Base-by-base conservation (phyloP, 2,113 vertebrate species). In the Pica pica region DNA sequence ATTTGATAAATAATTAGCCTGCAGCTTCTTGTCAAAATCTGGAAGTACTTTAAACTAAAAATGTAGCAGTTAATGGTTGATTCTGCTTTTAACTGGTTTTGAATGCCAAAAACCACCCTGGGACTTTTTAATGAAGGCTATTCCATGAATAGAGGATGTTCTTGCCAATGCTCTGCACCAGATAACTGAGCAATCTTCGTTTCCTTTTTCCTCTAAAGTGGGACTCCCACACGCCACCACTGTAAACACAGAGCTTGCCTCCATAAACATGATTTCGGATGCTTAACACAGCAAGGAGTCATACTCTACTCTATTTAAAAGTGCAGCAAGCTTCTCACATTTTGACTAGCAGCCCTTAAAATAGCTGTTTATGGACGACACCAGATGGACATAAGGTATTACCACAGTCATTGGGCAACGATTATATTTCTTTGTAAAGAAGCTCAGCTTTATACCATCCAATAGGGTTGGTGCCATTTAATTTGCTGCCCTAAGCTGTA, bases 311-410 rank as follows among this genome's bases (percentile, higher is more conserved):
- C 60, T 42, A 93, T 65, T 70, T 63, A 44, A 87, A 89, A 89
- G 37, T 76, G 42, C 92, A 89, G 64, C 28, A 27, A 88, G 53
- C 80, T 94, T 84, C 59, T 92, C 93, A 64, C 37, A 56, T 90
- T 84, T 59, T 75, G 59, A 95, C 11, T 47, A 83, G 82, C 18
- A 87, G 68, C 31, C 73, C 80, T 84, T 92, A 92, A 89, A 91
- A 83, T 69, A 96, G 79, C 78, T 70, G 35, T 84, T 97, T 85
- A 53, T 64, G 89, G 49, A 73, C n/a, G 8, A 87, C 81, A 87
- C 91, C 96, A 96, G 97, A 98, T 97, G 93, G 94, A n/a, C 91
- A 84, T 96, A 96, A 91, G 87, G 75, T 89, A 83, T 97, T 97
- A 91, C 71, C 86, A 52, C 70, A 95, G 90, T 26, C 92, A 56